phyloP scores from a whole-genome alignment of 2,888 invertebrate species.

The Cyclophora punctaria region DNA sequence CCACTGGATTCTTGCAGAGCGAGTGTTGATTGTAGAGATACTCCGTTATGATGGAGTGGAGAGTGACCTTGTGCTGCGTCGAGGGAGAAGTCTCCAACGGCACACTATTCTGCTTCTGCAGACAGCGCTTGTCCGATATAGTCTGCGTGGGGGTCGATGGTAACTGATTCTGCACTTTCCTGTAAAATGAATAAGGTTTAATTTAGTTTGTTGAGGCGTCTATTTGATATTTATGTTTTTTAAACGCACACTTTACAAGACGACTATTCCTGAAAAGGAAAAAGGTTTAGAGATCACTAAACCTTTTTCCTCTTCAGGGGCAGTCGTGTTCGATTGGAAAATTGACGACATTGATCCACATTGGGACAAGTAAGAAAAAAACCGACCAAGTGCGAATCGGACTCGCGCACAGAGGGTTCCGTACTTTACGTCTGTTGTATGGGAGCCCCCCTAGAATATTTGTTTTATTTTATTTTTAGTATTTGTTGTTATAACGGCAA shows the following conservation, averaged over 20 bases:
- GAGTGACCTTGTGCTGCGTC: conserved; percentile 72
- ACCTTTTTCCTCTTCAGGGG: too few species aligned
- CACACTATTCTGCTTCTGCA: conserved; percentile 68
- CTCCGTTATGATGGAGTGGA: conserved; percentile 96
- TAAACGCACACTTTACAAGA: neutral
- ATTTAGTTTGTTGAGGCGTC: neutral
- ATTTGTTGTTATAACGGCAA: too few species aligned
- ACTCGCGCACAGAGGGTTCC: neutral
- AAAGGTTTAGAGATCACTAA: too few species aligned
- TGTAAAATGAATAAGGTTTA: conserved; percentile 17
- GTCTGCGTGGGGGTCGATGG: conserved; percentile 13
- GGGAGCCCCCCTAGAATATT: too few species aligned
- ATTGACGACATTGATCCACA: too few species aligned
- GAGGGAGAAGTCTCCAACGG: conserved; percentile 44
- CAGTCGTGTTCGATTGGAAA: too few species aligned
- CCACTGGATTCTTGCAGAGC: conserved; percentile 97
- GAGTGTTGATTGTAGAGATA: conserved; percentile 98
- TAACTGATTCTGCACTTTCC: conserved; percentile 42
- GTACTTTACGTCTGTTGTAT: neutral
- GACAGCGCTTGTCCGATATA: conserved; percentile 52
- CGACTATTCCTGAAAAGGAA: too few species aligned
- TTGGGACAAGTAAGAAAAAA: too few species aligned
- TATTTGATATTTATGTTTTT: too few species aligned
- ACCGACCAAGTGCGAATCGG: too few species aligned
- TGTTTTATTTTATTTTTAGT: too few species aligned